These are phyloP conservation scores for Etheostoma perlongum DNA, from an alignment of 2,797 vertebrate genomes.

Conservation along the genomic window DNA sequence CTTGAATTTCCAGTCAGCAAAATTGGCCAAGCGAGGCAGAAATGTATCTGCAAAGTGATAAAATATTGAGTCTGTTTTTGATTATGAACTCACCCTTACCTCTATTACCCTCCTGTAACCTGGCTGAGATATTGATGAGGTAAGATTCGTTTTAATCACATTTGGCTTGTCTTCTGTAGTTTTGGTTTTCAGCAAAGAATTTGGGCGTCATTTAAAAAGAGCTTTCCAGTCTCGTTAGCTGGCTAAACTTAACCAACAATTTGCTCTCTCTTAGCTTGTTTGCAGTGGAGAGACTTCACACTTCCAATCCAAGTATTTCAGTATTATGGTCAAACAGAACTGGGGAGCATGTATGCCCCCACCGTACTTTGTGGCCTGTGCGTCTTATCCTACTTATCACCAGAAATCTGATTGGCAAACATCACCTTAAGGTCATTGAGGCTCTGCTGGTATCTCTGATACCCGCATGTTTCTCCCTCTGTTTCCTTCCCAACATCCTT, in stretches of 20 bases:
- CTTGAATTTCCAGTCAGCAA: slow-evolving; percentile 61
- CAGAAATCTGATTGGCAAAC: slow-evolving; percentile 67
- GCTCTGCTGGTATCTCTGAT: slow-evolving; percentile 67
- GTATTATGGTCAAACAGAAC: slow-evolving; percentile 30
- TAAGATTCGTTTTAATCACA: slow-evolving; percentile 48
- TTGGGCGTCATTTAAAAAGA: slow-evolving; percentile 28
- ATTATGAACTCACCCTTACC: slow-evolving; percentile 70
- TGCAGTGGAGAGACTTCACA: slow-evolving; percentile 23
- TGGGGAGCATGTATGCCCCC: slow-evolving; percentile 12
- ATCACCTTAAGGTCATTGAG: slow-evolving; percentile 65
- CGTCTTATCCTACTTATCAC: slow-evolving; percentile 50
- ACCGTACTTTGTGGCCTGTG: slow-evolving; percentile 33
- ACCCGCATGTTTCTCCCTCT: slow-evolving; percentile 59
- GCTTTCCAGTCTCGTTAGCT: slow-evolving; percentile 41
- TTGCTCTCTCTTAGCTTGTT: slow-evolving; percentile 57
- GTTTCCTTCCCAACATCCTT: slow-evolving; percentile 65
- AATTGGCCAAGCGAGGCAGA: slow-evolving; percentile 51
- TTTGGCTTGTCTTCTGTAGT: slow-evolving; percentile 49
- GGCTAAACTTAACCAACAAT: slow-evolving; percentile 44
- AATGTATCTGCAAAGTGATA: slow-evolving; percentile 64
- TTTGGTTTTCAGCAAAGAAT: slow-evolving; percentile 55
- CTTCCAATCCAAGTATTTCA: slow-evolving; percentile 34
- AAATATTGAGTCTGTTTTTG: slow-evolving; percentile 74
- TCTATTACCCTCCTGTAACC: slow-evolving; percentile 60
- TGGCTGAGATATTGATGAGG: slow-evolving; percentile 66